phyloP scores from a whole-genome alignment of 2,113 vertebrate genomes.

The Podilymbus podiceps region DNA sequence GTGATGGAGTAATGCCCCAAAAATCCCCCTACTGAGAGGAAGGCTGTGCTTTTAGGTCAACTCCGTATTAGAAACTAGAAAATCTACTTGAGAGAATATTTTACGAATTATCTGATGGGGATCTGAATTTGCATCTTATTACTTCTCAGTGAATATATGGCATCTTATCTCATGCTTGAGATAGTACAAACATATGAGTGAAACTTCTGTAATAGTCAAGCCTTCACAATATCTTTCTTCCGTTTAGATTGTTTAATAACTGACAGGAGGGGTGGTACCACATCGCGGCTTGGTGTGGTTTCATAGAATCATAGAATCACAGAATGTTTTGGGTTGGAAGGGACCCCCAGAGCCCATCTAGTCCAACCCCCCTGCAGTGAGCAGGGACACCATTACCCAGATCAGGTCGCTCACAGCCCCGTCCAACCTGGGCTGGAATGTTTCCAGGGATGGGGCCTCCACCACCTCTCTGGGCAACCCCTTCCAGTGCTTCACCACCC shows the following conservation, averaged over 20 bases:
- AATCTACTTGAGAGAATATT: not conserved
- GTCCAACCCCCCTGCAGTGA: no score
- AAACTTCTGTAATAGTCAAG: not conserved
- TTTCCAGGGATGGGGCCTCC: no score
- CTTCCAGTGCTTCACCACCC: no score
- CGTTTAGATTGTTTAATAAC: not conserved
- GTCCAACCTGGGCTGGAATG: no score
- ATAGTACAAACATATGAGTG: not conserved
- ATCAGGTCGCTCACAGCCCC: no score
- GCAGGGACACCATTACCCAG: no score
- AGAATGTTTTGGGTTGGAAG: no score
- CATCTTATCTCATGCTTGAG: not conserved
- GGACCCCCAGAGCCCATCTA: no score
- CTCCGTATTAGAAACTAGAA: not conserved
- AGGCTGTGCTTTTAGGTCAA: constrained; percentile 1
- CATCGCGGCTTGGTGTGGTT: not conserved
- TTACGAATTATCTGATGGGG: not conserved
- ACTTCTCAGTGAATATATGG: not conserved
- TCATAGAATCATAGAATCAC: no score
- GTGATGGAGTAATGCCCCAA: not conserved
- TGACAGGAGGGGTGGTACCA: not conserved
- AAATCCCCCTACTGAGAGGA: not conserved
- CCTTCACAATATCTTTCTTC: not conserved
- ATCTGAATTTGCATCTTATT: constrained; percentile 2
- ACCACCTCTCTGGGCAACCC: no score